Conservation (phyloP, 2,888 invertebrate species). For the Ptychoptera contaminata region DNA sequence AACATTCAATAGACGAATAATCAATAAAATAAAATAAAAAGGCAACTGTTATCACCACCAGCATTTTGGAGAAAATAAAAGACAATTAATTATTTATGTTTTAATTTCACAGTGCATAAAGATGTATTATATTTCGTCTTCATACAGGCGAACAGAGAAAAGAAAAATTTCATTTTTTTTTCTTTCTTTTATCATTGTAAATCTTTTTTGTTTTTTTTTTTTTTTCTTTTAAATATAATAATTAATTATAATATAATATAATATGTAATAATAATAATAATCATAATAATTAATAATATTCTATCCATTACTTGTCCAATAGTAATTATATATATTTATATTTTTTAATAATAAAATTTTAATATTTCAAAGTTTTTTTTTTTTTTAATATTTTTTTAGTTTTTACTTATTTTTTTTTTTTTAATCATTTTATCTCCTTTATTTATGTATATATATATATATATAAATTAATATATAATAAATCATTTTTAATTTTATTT, state of each 20-base stretch:
- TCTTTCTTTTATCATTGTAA: constrained; percentile 5
- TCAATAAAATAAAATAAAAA: too few relatives aligned
- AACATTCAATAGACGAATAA: too few relatives aligned
- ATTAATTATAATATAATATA: constrained; percentile 9
- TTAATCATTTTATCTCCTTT: neutral
- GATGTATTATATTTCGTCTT: constrained; percentile 8
- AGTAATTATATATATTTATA: constrained; percentile 6
- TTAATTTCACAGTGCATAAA: constrained; percentile 9
- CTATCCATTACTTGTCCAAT: constrained; percentile 11
- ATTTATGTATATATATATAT: neutral
- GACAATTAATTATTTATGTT: neutral
- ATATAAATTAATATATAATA: too few relatives aligned
- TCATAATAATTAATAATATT: constrained; percentile 3
- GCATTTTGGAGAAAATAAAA: too few relatives aligned
- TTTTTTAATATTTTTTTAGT: neutral
- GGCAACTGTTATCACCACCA: too few relatives aligned
- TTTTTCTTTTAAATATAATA: constrained; percentile 6
- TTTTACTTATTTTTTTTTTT: neutral
- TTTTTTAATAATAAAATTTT: neutral
- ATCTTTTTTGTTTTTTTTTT: constrained; percentile 5
- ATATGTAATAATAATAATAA: constrained; percentile 9
- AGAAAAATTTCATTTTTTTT: constrained; percentile 6
- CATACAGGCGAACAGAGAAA: constrained; percentile 8
- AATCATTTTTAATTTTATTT: too few relatives aligned
- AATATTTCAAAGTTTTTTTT: neutral